Percentiles rank a stretch among this genome's conserved stretches.
Evolutionary conservation across 35 echinoderm and acorn worm genomes (phyloP).

Genomic region (Nesometra sesokonis): DNA sequence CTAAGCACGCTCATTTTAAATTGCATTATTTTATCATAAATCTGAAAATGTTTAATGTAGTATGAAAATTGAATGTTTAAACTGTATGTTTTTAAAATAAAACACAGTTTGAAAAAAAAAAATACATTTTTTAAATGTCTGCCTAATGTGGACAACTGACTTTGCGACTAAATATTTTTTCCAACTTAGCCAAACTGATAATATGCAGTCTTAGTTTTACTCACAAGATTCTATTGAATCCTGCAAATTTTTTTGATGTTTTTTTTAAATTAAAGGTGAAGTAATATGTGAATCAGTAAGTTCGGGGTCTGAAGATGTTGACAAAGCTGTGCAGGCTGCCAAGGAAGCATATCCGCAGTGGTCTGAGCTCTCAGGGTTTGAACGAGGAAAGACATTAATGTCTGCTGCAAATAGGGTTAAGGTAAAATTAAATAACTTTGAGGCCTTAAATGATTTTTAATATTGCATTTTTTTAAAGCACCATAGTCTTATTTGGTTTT

Average conservation of each 20-base stretch:
- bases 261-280: constrained; percentile 41
- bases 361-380: constrained; percentile 64
- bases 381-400: constrained; percentile 53
- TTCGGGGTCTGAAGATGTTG: constrained; percentile 71
- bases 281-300: constrained; percentile 60
- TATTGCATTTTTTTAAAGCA: no score
- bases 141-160: no score
- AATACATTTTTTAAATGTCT: background rate
- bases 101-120: no score
- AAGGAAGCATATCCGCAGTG: constrained; percentile 66
- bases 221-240: background rate
- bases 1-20: no score
- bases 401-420: constrained; percentile 35
- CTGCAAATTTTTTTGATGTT: background rate
- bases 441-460: no score
- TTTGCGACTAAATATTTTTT: background rate
- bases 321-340: constrained; percentile 60
- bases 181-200: background rate
- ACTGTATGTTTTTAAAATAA: no score
- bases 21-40: background rate
- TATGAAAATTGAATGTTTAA: no score
- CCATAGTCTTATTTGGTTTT: no score
- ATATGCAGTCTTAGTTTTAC: background rate
- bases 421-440: no score
- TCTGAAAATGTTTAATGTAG: no score